Base-by-base conservation (phyloP, 2,888 invertebrate species). In the Tridacna crocea region DNA sequence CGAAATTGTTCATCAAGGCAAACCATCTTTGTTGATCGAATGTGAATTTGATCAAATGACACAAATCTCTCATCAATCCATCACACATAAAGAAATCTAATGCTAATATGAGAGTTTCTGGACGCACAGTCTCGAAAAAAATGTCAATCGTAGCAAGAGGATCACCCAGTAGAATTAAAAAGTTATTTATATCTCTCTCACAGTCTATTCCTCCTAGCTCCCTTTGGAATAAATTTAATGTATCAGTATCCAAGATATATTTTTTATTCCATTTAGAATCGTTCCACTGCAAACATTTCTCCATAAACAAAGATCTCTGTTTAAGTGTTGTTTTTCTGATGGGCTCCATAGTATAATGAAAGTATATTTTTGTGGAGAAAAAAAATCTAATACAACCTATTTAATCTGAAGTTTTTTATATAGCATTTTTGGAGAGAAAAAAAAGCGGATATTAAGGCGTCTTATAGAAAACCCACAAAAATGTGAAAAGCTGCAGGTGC, bases 41-140 rank as follows among this genome's bases (percentile, higher is more conserved):
- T 24, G 8, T 60, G 24, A 60, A 60, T 60, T 60, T 60, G n/a
- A 60, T 60, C n/a, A 60, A 60, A 60, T 60, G 60, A 24, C 60
- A 60, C n/a, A 60, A 60, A 60, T 60, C 60, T 60, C 60, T 60
- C 60, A 60, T 60, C 24, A 60, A 24, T 24, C 60, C 60, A 60
- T 60, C 60, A 24, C 60, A 60, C 60, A 60, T 60, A 60, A 60
- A 60, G 11, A 60, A 60, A 60, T 60, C 60, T 60, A 60, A 24
- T 12, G 60, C 60, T 60, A 15, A 24, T 60, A 60, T 60, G n/a
- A 60, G 60, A 60, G 24, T 60, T 60, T 60, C 60, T 24, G 60
- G 60, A 24, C 60, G 60, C 24, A 60, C 8, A 22, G n/a, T 24
- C n/a, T 60, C 60, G 60, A 22, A 60, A 60, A 60, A 60, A 60